Percentiles rank a stretch among this genome's conserved stretches.
Conservation (phyloP, 2,113 vertebrate species). For the Sinocyclocheilus anshuiensis region DNA sequence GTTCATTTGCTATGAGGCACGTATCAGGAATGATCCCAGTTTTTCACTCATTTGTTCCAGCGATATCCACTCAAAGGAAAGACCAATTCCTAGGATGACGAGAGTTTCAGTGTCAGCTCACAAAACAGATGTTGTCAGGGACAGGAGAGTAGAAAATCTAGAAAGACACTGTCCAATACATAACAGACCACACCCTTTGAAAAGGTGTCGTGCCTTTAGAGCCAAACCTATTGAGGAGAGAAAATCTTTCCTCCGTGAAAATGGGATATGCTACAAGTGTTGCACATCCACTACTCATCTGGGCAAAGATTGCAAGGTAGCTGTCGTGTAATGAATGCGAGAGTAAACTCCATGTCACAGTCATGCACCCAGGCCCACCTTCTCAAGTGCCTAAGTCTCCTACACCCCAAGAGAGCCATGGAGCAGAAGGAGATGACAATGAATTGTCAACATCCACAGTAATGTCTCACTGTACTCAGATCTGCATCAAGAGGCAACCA, state of each 20-base stretch:
- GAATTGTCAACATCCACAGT: too few relatives aligned
- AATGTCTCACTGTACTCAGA: too few relatives aligned
- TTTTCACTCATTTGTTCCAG: not conserved
- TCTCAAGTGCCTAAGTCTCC: not conserved
- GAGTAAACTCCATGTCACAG: not conserved
- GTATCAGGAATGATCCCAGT: constrained; percentile 17
- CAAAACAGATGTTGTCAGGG: constrained; percentile 1
- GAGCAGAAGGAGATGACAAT: too few relatives aligned
- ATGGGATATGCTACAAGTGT: constrained; percentile 27
- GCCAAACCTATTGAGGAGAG: constrained; percentile 7
- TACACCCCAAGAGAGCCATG: too few relatives aligned
- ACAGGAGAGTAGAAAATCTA: not conserved
- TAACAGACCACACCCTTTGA: constrained; percentile 15
- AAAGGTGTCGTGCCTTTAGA: too few relatives aligned
- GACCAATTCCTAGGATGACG: not conserved
- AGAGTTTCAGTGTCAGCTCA: not conserved
- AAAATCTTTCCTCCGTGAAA: not conserved
- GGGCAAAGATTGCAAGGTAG: not conserved
- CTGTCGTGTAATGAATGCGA: constrained; percentile 3
- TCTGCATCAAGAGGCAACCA: too few relatives aligned
- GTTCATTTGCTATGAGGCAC: constrained; percentile 5
- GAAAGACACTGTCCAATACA: not conserved
- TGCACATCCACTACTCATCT: not conserved
- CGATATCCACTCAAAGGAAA: not conserved
- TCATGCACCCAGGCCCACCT: not conserved